Conservation (phyloP, 2,888 invertebrate genomes). For the Eristalis intricaria region DNA sequence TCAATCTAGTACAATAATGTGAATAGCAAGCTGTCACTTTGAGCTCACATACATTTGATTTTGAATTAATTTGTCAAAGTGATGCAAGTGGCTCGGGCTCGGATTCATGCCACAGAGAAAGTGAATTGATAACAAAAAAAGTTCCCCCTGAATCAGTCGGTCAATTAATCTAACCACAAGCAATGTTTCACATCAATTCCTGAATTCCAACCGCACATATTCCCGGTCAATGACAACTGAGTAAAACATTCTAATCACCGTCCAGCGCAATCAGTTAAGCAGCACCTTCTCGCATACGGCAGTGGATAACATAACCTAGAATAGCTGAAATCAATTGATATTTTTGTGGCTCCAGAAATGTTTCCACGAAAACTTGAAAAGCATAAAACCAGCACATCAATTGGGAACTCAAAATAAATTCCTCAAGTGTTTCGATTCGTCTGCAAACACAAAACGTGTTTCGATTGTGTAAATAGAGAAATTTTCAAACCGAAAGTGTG, state of each 20-base stretch:
- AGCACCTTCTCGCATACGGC: constrained; percentile 35
- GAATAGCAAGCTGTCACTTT: constrained; percentile 12
- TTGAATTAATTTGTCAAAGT: constrained; percentile 34
- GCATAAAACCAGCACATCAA: constrained; percentile 11
- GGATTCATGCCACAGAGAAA: constrained; percentile 41
- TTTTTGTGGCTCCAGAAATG: constrained; percentile 52
- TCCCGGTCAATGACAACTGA: neutral
- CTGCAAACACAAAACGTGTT: neutral
- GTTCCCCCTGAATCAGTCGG: neutral
- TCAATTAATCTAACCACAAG: constrained; percentile 14
- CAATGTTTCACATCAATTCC: neutral
- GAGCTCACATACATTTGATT: neutral
- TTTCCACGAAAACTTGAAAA: constrained; percentile 39
- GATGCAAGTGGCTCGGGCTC: constrained; percentile 39
- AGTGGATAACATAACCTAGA: constrained; percentile 43
- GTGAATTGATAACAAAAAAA: constrained; percentile 49
- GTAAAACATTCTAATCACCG: neutral
- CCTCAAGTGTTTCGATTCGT: neutral
- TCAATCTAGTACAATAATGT: constrained; percentile 13
- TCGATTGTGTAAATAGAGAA: constrained; percentile 2
- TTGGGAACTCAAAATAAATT: constrained; percentile 30
- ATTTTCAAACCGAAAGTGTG: neutral
- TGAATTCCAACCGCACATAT: neutral
- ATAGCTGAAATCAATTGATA: constrained; percentile 35
- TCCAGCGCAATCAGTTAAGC: neutral